Base-by-base conservation (phyloP, 2,113 vertebrate species). In the Cyanoliseus patagonus region DNA sequence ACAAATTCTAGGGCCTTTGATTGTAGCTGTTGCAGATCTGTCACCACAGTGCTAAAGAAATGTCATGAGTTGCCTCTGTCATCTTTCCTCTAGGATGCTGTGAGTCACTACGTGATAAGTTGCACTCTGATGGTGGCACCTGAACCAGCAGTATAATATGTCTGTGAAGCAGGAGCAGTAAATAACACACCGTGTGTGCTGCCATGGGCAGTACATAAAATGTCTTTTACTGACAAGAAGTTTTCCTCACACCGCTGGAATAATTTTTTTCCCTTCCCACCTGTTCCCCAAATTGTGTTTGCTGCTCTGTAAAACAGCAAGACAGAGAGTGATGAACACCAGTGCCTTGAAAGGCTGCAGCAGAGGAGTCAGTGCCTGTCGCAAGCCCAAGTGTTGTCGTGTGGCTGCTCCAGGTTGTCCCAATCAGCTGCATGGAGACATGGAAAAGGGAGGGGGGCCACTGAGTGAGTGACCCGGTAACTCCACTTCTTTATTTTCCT, bases 81-180 rank as follows among this genome's bases (percentile, higher is more conserved):
- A 79, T 95, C 74, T 89, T 70, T 87, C 44, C 55, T 87, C 81
- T 94, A 66, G 81, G 94, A 88, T 91, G 89, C 93, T 91, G 84
- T 91, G 84, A 95, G 96, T 92, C 81, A 88, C 62, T 35, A 52
- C 77, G 89, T 94, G 95, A 92, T 95, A 89, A 89, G 94, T 91
- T 92, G 86, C 74, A 73, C 91, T 94, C 86, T 73, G 81, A 95
- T 89, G 93, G 96, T 91, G 93, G 91, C 94, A 95, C 95, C 94
- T 94, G 89, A 89, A 76, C 89, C 91, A 61, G 95, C 89, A 85
- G 61, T 76, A 72, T 82, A 92, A 68, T 78, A 82, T 13, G 52
- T 73, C 62, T 3, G 1, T 61, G 93, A 64, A 96, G 84, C 86
- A 92, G 81, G 52, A 95, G 70, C 96, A 82, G 89, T 96, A 96